Conservation (phyloP, 2,113 vertebrate species). For the Ochotona princeps region DNA sequence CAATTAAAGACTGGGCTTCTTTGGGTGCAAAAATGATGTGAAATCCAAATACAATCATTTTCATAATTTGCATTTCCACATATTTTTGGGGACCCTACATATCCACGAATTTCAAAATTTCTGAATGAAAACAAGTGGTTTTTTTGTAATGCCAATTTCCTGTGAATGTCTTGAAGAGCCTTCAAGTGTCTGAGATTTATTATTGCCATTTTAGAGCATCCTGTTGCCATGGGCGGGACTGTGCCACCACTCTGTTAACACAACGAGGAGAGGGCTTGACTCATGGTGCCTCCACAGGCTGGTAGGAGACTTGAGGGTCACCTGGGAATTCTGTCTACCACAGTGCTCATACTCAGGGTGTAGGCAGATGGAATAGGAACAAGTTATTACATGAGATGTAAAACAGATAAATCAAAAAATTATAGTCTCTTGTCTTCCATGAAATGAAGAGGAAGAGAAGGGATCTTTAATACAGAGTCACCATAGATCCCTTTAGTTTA, state of each 20-base stretch:
- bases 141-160: no score
- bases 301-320: background rate
- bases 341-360: background rate
- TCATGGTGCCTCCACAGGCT: rapidly evolving
- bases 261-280: background rate
- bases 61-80: no score
- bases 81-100: no score
- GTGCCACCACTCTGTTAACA: background rate
- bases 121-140: no score
- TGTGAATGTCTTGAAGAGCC: no score
- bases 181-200: no score
- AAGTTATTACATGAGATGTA: background rate
- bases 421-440: background rate
- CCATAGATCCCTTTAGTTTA: background rate
- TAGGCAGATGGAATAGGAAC: background rate
- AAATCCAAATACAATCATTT: no score
- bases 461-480: background rate
- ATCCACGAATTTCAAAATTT: no score
- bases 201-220: background rate
- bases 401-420: background rate
- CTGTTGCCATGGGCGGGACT: background rate
- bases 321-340: background rate
- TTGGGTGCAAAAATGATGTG: no score
- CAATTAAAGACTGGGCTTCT: no score
- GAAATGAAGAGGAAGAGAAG: background rate